phyloP scores from a whole-genome alignment of 2,113 vertebrate genomes.

The Ammospiza caudacuta region DNA sequence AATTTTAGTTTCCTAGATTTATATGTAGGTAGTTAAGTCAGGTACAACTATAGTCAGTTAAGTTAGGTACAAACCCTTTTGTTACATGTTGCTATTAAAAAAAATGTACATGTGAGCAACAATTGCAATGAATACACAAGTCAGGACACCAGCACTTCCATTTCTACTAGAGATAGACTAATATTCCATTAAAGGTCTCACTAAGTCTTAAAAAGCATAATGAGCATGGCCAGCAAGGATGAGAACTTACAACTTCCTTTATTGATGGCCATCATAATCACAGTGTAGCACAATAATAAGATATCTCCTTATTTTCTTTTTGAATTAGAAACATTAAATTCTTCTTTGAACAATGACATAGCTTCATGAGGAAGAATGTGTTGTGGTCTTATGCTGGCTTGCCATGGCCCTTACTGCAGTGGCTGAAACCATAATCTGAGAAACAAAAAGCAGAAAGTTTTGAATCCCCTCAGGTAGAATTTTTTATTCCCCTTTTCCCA shows the following conservation, averaged over 20 bases:
- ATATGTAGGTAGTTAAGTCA: neutral
- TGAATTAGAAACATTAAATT: neutral
- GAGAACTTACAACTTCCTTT: neutral
- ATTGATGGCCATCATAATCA: neutral
- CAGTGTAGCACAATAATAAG: neutral
- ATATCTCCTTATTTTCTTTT: neutral
- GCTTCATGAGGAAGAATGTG: neutral
- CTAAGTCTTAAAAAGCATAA: neutral
- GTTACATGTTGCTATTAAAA: neutral
- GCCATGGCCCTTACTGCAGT: neutral
- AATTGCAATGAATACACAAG: neutral
- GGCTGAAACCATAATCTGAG: neutral
- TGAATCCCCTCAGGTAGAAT: neutral
- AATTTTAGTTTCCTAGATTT: neutral
- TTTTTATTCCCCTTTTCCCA: constrained; percentile 5
- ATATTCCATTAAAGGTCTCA: neutral
- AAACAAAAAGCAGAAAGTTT: constrained; percentile 13
- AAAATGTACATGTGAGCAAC: neutral
- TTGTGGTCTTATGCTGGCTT: neutral
- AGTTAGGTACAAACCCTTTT: neutral
- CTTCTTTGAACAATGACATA: neutral
- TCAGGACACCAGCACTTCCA: neutral
- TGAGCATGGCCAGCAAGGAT: neutral
- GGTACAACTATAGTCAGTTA: neutral
- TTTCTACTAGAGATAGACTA: neutral